Evolutionary conservation across 2,888 invertebrate genomes (phyloP), one percentile per base, ranked within the genome.

Genomic region (Dorcus hopei): DNA sequence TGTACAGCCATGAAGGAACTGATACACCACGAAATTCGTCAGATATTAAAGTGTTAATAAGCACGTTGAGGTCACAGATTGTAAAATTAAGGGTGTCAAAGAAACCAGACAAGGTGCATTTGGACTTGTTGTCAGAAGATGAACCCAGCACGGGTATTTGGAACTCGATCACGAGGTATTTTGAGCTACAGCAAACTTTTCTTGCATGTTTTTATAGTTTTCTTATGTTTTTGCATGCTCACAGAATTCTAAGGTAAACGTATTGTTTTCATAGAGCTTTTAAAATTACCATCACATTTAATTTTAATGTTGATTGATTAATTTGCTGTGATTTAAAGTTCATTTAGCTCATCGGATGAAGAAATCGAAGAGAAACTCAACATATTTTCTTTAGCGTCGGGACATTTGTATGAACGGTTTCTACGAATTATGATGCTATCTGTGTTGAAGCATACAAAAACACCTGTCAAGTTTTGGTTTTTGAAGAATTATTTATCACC

Each of bases 401-500:
- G 99, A 3, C 99, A 99, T 81, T 81, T 99, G 59, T 99, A 99
- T 77, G 99, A 99, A 80, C 82, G 99, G 67, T 91, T 98, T 76
- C 78, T 98, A 14, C 88, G 97, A 61, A 98, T 99, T 67, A 99
- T 99, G 99, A 99, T 99, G 97, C 77, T 98, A 63, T 96, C 96
- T 52, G 93, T 98, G 3, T 81, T 97, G 61, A 98, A 98, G 76
- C 87, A 98, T 73, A 98, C 99, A 6, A 93, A 96, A 79, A 90
- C 91, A 0, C 92, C 93, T 0, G 97, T 99, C 38, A 99, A 99
- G 78, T 99, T 99, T 81, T 99, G 99, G 99, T 97, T 99, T 77
- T 82, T 99, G 63, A 99, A 99, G 80, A 99, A 99, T 80, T 99
- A 97, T 77, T 83, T 99, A 9, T 99, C 98, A 9, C 99, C 99